phyloP scores from a whole-genome alignment of 2,888 invertebrate genomes.

The Elmis aenea region DNA sequence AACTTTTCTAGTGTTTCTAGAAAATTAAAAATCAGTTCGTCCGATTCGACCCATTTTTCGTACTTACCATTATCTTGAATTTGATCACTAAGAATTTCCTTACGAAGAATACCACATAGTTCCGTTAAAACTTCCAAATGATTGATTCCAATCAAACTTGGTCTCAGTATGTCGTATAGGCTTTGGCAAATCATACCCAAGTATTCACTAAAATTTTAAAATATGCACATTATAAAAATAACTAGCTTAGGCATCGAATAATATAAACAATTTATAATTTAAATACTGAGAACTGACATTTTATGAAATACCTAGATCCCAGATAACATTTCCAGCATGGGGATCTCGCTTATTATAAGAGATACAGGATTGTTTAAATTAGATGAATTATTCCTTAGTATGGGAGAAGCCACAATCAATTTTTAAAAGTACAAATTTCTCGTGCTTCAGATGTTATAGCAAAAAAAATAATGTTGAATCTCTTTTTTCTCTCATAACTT shows the following conservation, averaged over 20 bases:
- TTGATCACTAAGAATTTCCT: slow-evolving; percentile 89
- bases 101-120: slow-evolving; percentile 86
- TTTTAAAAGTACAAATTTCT: too few species aligned
- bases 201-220: slow-evolving; percentile 66
- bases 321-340: too few species aligned
- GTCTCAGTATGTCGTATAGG: slow-evolving; percentile 87
- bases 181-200: slow-evolving; percentile 80
- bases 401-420: too few species aligned
- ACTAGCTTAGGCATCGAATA: slow-evolving; percentile 1
- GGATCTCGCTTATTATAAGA: too few species aligned
- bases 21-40: slow-evolving; percentile 6
- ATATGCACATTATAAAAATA: slow-evolving; percentile 1
- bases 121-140: slow-evolving; percentile 97
- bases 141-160: slow-evolving; percentile 92
- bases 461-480: slow-evolving; percentile 11
- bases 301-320: too few species aligned
- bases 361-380: too few species aligned
- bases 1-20: slow-evolving; percentile 51
- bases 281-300: too few species aligned
- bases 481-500: neutral
- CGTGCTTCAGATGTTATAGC: too few species aligned
- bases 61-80: slow-evolving; percentile 66
- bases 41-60: slow-evolving; percentile 4
- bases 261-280: slow-evolving; percentile 1
- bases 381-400: too few species aligned